Conservation (phyloP, 2,888 invertebrate species). For the Ormyrus pomaceus region DNA sequence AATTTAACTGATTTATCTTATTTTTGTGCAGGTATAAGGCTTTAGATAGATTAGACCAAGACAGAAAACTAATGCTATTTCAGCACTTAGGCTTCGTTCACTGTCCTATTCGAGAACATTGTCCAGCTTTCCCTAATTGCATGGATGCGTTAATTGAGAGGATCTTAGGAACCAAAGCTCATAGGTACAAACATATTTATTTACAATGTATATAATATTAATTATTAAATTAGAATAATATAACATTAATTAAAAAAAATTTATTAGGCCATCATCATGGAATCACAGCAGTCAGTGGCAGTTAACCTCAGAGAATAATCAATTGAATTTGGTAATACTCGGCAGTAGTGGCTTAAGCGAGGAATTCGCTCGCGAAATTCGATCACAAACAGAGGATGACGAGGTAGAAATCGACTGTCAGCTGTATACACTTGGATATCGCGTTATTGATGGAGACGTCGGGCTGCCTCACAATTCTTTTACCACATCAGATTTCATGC, state of each 20-base stretch:
- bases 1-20: no score
- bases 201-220: constrained; percentile 43
- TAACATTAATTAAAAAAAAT: not conserved
- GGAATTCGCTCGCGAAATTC: constrained; percentile 90
- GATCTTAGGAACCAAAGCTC: constrained; percentile 82
- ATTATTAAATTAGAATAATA: constrained; percentile 4
- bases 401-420: constrained; percentile 89
- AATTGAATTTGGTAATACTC: constrained; percentile 91
- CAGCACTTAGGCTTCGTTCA: constrained; percentile 97
- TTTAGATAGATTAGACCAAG: constrained; percentile 94
- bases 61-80: constrained; percentile 94
- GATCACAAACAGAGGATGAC: constrained; percentile 91
- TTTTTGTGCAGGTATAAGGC: constrained; percentile 87
- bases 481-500: constrained; percentile 89
- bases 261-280: constrained; percentile 79
- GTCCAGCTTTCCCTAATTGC: constrained; percentile 91
- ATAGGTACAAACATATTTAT: constrained; percentile 73
- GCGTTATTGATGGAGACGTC: constrained; percentile 91
- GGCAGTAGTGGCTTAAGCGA: constrained; percentile 92
- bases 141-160: constrained; percentile 87
- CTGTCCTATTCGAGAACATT: constrained; percentile 95
- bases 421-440: constrained; percentile 89
- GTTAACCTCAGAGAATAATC: constrained; percentile 82
- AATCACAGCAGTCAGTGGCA: constrained; percentile 82
- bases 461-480: constrained; percentile 88